Conservation (phyloP, 2,888 invertebrate genomes). For the Phalera bucephala region DNA sequence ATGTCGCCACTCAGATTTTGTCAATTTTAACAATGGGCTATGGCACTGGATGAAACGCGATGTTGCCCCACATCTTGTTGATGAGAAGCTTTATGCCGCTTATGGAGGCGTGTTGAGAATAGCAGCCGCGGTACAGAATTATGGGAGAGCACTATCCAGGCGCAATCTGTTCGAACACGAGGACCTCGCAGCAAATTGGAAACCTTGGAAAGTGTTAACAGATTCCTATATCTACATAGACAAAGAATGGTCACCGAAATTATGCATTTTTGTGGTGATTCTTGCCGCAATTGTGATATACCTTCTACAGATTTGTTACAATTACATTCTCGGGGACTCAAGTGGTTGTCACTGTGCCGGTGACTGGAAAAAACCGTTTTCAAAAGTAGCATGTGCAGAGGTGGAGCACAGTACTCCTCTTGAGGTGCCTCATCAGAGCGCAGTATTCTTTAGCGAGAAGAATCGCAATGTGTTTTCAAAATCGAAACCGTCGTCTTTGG, state of each 20-base stretch:
- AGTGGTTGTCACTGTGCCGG: slow-evolving; percentile 45
- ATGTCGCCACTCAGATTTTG: slow-evolving; percentile 67
- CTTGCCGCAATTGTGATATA: slow-evolving; percentile 51
- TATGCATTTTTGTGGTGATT: slow-evolving; percentile 53
- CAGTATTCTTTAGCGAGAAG: slow-evolving; percentile 37
- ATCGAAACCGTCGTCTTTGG: slow-evolving; percentile 44
- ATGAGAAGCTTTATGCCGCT: slow-evolving; percentile 66
- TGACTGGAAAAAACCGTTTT: slow-evolving; percentile 10
- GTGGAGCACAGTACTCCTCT: slow-evolving; percentile 52
- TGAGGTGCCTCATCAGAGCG: slow-evolving; percentile 43
- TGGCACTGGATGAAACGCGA: slow-evolving; percentile 77
- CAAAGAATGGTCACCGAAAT: slow-evolving; percentile 54
- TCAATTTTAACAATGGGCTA: slow-evolving; percentile 67
- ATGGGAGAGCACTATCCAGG: slow-evolving; percentile 61
- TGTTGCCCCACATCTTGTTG: slow-evolving; percentile 64
- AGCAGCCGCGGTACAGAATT: slow-evolving; percentile 70
- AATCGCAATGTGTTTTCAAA: slow-evolving; percentile 29
- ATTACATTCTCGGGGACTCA: slow-evolving; percentile 48
- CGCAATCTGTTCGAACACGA: slow-evolving; percentile 58
- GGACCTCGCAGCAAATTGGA: slow-evolving; percentile 44
- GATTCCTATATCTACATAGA: slow-evolving; percentile 50
- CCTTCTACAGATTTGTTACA: slow-evolving; percentile 57
- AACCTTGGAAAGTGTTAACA: slow-evolving; percentile 52
- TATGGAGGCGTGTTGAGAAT: slow-evolving; percentile 68
- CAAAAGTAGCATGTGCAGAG: slow-evolving; percentile 39